Evolutionary conservation across 2,888 invertebrate genomes (phyloP).

Genomic region (Melinopterus prodromus): DNA sequence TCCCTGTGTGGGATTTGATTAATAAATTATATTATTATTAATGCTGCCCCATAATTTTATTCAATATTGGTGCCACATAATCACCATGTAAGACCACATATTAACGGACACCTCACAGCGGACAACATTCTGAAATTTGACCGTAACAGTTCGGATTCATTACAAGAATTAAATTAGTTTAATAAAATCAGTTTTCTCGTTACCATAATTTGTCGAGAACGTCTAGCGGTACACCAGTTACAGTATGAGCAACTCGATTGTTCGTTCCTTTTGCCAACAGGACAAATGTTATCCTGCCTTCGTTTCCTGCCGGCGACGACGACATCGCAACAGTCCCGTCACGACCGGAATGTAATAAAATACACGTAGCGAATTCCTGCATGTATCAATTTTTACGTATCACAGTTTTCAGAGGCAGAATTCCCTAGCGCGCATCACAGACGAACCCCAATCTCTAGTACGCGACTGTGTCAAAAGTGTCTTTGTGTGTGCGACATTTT

Average conservation of each 20-base stretch:
- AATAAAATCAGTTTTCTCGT: no score
- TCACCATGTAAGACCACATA: no score
- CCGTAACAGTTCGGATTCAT: no score
- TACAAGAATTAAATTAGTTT: no score
- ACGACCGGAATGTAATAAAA: slow-evolving; percentile 27
- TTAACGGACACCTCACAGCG: no score
- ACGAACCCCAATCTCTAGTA: not conserved
- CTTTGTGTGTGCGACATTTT: not conserved
- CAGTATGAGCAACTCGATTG: not conserved
- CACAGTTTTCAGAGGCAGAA: slow-evolving; percentile 20
- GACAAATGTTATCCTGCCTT: not conserved
- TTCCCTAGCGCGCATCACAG: not conserved
- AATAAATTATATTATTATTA: no score
- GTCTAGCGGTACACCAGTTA: not conserved
- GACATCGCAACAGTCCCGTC: slow-evolving; percentile 16
- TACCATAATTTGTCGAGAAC: no score
- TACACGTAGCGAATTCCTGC: slow-evolving; percentile 15
- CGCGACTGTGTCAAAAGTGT: not conserved
- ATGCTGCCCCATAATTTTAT: no score
- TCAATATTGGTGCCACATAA: no score
- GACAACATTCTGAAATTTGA: no score
- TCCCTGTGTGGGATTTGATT: no score
- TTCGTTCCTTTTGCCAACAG: not conserved
- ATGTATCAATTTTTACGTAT: slow-evolving; percentile 28
- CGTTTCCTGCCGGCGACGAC: not conserved